Base-by-base conservation (phyloP, 2,113 vertebrate species). In the Chloropsis cyanopogon region DNA sequence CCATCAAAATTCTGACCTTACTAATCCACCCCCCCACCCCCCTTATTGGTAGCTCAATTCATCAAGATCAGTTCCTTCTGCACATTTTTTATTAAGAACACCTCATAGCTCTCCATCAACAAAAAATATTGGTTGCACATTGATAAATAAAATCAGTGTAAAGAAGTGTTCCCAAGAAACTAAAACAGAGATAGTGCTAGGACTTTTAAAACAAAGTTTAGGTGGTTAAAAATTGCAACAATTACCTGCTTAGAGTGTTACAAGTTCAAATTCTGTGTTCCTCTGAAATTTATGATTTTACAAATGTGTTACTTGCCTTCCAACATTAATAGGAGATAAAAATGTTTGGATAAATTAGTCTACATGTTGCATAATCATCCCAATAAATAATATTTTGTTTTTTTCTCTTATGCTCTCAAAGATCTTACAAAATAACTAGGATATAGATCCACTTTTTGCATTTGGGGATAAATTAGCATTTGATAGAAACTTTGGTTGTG, bases 11-110 rank as follows among this genome's bases (percentile, higher is more conserved):
- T 66, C 29, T 73, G 21, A 47, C 14, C 25, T 75, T 2, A 2
- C 12, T 39, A 65, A 57, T 17, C 20, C 37, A 21, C 1, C 3
- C 7, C 22, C 3, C 0, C 1, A 4, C 1, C 1, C 4, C 1
- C 0, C 2, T 19, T 66, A 56, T 83, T 33, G 35, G 4, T 22
- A 41, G 12, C 10, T 82, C 46, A 80, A 5, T 12, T 69, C 11
- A 82, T 56, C 14, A 82, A 64, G 44, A 68, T 33, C 14, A 53
- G 8, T 65, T 72, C 18, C 46, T 86, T 77, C 37, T 53, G n/a
- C 15, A 16, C 25, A 22, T 44, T 76, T 31, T 86, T 52, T 56
- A 47, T 49, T n/a, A 76, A 44, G 19, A 79, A 49, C 9, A 68
- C 10, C 21, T 70, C 41, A 70, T 76, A 23, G 14, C 10, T 83